phyloP scores from a whole-genome alignment of 1,140 invertebrate species.

The Aricia agestis region DNA sequence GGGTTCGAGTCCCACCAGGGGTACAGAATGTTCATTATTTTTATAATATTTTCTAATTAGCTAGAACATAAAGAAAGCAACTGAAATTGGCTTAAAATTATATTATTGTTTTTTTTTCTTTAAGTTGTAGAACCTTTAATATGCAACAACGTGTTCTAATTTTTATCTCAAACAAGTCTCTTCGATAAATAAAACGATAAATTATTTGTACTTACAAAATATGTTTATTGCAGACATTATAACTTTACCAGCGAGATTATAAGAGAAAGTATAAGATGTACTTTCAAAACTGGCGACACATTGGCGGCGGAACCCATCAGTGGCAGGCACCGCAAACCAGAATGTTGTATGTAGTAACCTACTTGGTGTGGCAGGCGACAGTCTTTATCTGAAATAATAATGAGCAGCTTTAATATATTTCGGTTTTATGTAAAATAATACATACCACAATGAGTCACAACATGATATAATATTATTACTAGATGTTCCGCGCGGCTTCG shows the following conservation, averaged over 20 bases:
- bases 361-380: constrained; percentile 53
- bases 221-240: constrained; percentile 12
- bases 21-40: not conserved
- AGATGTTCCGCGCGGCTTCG: no score
- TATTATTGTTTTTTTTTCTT: no score
- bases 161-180: no score
- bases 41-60: constrained; percentile 28
- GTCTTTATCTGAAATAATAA: constrained; percentile 45
- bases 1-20: constrained; percentile 79
- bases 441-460: no score
- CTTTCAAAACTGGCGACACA: constrained; percentile 33
- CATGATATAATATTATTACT: no score
- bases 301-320: constrained; percentile 38
- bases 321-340: constrained; percentile 46
- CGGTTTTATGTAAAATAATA: no score
- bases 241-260: constrained; percentile 39
- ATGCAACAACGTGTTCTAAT: constrained; percentile 15
- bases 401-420: no score
- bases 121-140: not conserved
- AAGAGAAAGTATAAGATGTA: constrained; percentile 37
- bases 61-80: not conserved
- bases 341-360: constrained; percentile 53
- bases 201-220: constrained; percentile 21
- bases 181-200: not conserved
- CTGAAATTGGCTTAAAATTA: no score